These are phyloP conservation scores for Prionace glauca DNA, from an alignment of 2,797 vertebrate genomes.

Conservation along the genomic window DNA sequence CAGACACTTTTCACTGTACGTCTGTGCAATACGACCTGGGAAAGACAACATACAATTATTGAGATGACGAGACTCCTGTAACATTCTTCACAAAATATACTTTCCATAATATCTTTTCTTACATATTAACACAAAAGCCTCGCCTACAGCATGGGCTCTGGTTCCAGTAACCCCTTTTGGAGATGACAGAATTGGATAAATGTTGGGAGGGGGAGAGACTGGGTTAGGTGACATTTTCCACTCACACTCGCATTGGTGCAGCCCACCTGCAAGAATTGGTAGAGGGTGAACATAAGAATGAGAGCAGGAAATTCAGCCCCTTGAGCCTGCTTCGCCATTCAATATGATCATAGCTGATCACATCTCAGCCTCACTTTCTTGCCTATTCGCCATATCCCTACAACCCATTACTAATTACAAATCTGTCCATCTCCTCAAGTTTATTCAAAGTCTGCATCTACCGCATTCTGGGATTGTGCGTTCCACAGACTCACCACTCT, in stretches of 20 bases:
- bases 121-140: background rate
- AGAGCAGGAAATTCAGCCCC: no score
- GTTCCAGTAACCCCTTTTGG: background rate
- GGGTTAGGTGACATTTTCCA: background rate
- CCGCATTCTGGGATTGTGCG: no score
- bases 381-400: no score
- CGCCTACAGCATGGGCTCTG: background rate
- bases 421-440: no score
- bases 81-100: background rate
- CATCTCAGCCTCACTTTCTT: no score
- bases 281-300: no score
- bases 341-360: no score
- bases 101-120: background rate
- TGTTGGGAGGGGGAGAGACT: background rate
- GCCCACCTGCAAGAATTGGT: background rate
- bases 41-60: constrained; percentile 1
- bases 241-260: background rate
- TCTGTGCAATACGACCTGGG: constrained; percentile 79
- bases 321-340: no score
- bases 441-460: no score
- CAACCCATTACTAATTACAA: no score
- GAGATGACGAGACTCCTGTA: no score
- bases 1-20: constrained; percentile 80
- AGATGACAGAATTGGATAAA: background rate
- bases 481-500: no score